These are phyloP conservation scores for Luperina testacea DNA, from an alignment of 2,888 invertebrate genomes.

Conservation along the genomic window DNA sequence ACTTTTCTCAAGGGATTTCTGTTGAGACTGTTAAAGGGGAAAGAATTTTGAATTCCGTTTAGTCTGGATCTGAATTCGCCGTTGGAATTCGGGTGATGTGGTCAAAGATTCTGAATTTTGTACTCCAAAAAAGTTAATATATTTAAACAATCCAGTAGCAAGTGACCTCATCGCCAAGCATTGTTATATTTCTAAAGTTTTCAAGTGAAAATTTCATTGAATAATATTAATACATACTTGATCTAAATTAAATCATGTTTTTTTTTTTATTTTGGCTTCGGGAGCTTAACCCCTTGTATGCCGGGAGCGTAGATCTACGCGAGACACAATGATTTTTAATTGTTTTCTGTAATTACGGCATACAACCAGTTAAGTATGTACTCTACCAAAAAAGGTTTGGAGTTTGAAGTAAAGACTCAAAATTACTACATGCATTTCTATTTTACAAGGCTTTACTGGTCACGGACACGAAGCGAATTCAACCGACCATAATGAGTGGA, in stretches of 20 bases:
- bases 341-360: too few species aligned
- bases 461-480: slow-evolving; percentile 41
- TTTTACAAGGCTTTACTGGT: slow-evolving; percentile 44
- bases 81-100: slow-evolving; percentile 9
- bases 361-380: too few species aligned
- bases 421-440: slow-evolving; percentile 39
- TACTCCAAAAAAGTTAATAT: neutral
- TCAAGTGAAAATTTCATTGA: neutral
- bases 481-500: slow-evolving; percentile 79
- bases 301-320: too few species aligned
- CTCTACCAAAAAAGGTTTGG: slow-evolving; percentile 3
- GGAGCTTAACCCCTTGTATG: too few species aligned
- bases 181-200: neutral
- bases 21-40: slow-evolving; percentile 10
- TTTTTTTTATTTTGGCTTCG: neutral
- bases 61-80: neutral
- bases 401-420: slow-evolving; percentile 31
- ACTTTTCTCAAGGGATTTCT: neutral
- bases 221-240: neutral
- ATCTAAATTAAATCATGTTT: neutral
- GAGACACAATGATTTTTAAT: too few species aligned
- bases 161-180: slow-evolving; percentile 4
- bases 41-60: neutral
- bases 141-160: neutral
- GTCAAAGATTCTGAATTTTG: neutral